Conservation (phyloP, 2,888 invertebrate species). For the Dasypolia templi region DNA sequence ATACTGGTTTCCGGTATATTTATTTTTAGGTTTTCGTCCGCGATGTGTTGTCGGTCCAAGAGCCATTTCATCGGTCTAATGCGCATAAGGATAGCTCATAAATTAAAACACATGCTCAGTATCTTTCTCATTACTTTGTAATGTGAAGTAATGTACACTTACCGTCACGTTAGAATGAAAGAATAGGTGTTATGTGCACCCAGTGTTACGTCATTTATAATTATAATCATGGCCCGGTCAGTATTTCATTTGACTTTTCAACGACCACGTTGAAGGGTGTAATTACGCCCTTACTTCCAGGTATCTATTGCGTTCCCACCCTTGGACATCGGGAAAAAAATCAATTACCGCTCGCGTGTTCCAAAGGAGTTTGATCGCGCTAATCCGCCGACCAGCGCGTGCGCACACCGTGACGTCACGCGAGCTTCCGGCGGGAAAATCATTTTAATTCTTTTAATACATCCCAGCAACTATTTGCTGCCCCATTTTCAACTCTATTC, state of each 20-base stretch:
- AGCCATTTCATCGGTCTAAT: neutral
- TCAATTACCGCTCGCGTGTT: slow-evolving; percentile 76
- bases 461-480: slow-evolving; percentile 52
- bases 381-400: slow-evolving; percentile 75
- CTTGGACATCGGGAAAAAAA: slow-evolving; percentile 72
- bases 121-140: slow-evolving; percentile 22
- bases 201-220: slow-evolving; percentile 55
- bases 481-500: slow-evolving; percentile 62
- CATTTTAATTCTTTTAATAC: slow-evolving; percentile 71
- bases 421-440: slow-evolving; percentile 79
- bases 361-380: slow-evolving; percentile 75
- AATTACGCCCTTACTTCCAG: slow-evolving; percentile 59
- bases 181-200: slow-evolving; percentile 52
- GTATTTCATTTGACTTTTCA: slow-evolving; percentile 53
- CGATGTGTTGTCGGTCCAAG: slow-evolving; percentile 1
- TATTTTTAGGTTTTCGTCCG: neutral
- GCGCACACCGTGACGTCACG: slow-evolving; percentile 79
- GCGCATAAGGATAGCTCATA: neutral
- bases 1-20: neutral
- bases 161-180: slow-evolving; percentile 20
- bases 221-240: slow-evolving; percentile 38
- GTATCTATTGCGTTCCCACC: slow-evolving; percentile 67
- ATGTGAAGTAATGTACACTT: slow-evolving; percentile 14
- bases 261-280: slow-evolving; percentile 53
- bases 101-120: slow-evolving; percentile 13